These are phyloP conservation scores for Penaeus indicus DNA, from an alignment of 1,140 invertebrate genomes.

Conservation along the genomic window DNA sequence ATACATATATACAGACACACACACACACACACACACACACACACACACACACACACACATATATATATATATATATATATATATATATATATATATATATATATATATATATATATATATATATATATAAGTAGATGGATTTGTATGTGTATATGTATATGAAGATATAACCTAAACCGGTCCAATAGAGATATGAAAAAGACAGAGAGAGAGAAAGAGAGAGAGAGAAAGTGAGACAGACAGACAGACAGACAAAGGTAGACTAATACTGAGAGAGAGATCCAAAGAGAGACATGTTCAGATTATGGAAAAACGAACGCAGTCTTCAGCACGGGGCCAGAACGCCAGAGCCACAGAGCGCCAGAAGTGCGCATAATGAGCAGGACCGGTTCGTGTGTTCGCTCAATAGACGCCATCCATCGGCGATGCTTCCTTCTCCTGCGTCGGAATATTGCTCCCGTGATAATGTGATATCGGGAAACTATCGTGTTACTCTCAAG, in stretches of 20 bases:
- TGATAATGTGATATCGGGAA: too few relatives aligned
- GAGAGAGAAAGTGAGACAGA: background rate
- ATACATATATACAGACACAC: constrained; percentile 21
- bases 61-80: constrained; percentile 1
- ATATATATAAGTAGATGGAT: background rate
- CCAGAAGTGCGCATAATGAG: too few relatives aligned
- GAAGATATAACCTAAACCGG: too few relatives aligned
- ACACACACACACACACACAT: constrained; percentile 28
- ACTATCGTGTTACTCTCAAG: too few relatives aligned
- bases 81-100: background rate
- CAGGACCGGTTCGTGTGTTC: too few relatives aligned
- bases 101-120: constrained; percentile 1
- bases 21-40: constrained; percentile 28
- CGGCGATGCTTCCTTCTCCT: too few relatives aligned
- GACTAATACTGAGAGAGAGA: background rate
- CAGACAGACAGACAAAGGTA: constrained; percentile 6
- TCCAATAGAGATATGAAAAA: too few relatives aligned
- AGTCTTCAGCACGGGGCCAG: background rate
- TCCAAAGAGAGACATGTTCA: background rate
- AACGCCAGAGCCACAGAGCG: too few relatives aligned
- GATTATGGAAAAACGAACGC: background rate
- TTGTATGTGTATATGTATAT: background rate
- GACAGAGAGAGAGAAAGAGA: too few relatives aligned
- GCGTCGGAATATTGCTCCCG: too few relatives aligned
- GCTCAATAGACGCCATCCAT: too few relatives aligned